Base-by-base conservation (phyloP, 1,140 invertebrate genomes). In the Nilaparvata lugens region DNA sequence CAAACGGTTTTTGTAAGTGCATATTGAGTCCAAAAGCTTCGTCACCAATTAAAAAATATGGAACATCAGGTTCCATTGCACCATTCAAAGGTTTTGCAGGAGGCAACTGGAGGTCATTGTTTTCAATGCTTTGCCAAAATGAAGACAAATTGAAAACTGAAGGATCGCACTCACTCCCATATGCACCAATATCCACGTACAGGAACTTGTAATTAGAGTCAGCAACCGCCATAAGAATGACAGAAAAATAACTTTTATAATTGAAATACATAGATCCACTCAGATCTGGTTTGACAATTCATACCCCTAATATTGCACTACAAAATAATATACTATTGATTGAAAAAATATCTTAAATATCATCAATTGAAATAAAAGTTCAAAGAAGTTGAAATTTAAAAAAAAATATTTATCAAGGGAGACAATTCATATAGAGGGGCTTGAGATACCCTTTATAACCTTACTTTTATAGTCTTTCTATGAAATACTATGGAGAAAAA, bases 191-290 rank as follows among this genome's bases (percentile, higher is more conserved):
- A 64, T 76, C 73, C 31, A 74, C 68, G 60, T 70, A 69, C 11
- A 70, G 59, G 67, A 78, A 78, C 48, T 66, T 64, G 61, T 73
- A 78, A 51, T 76, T 59, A 31, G 68, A 68, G 65, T 78, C 74
- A 18, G 72, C 71, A 38, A 76, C 52, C 16, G 71, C 76, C 48
- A 76, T 60, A 43, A 79, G 60, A 38, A 77, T 70, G 18, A 77
- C 67, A 48, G 71, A 73, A 54, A 70, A 75, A 57, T 61, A 69
- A 0, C 64, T 58, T 65, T 78, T 78, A 56, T 76, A 75, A 62
- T 77, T 78, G 55, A 68, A 72, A 65, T 68, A 75, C 45, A 65
- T 16, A 0, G 67, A 68, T 53, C 70, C 70, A 62, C 61, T 51
- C 4, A 70, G 72, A 28, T 40, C 71, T 61, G 73, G 64, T 73